These are phyloP conservation scores for Bembecia ichneumoniformis DNA, from an alignment of 2,888 invertebrate genomes.

Conservation along the genomic window DNA sequence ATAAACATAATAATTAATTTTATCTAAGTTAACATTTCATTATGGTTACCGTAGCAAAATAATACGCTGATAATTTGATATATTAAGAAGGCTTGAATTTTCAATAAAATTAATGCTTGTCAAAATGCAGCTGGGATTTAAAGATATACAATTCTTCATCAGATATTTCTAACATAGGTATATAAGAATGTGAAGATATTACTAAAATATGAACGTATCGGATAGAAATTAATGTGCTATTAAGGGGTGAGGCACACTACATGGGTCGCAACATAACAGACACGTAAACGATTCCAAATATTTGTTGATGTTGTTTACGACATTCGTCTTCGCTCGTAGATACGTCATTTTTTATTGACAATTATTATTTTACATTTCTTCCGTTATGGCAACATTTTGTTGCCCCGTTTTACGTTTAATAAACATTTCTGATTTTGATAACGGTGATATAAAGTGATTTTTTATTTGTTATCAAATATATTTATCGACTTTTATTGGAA, in stretches of 20 bases:
- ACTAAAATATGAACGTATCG: constrained; percentile 30
- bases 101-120: too few relatives aligned
- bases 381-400: constrained; percentile 37
- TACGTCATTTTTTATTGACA: constrained; percentile 41
- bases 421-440: constrained; percentile 2
- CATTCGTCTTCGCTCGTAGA: constrained; percentile 16
- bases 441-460: neutral
- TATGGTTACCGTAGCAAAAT: too few relatives aligned
- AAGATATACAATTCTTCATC: too few relatives aligned
- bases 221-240: constrained; percentile 47
- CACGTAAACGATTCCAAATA: constrained; percentile 19
- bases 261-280: constrained; percentile 26
- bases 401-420: constrained; percentile 14
- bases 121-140: too few relatives aligned
- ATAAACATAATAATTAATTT: too few relatives aligned
- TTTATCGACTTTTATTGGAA: neutral
- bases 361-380: constrained; percentile 52
- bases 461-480: neutral
- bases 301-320: constrained; percentile 31
- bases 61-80: too few relatives aligned
- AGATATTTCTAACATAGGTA: too few relatives aligned
- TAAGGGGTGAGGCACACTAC: constrained; percentile 34
- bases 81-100: too few relatives aligned
- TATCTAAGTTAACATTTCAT: too few relatives aligned
- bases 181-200: neutral